phyloP scores from a whole-genome alignment of 2,888 invertebrate genomes.

The Amblyteles armatorius region DNA sequence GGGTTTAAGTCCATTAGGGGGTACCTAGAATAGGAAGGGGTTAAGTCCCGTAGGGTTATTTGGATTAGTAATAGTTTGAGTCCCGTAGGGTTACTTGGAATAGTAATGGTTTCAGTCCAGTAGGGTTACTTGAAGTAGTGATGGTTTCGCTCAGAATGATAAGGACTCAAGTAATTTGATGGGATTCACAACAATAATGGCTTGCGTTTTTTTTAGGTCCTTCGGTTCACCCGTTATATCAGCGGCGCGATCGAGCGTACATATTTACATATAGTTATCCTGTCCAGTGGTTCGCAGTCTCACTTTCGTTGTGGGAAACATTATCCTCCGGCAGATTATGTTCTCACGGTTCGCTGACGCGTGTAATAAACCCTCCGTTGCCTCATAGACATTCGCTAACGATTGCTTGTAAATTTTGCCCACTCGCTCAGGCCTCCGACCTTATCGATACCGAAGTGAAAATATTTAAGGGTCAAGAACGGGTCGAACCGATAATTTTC shows the following conservation, averaged over 20 bases:
- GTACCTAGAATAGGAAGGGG: too few relatives aligned
- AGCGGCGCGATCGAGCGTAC: conserved; percentile 26
- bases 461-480: background rate
- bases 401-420: background rate
- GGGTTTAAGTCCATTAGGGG: too few relatives aligned
- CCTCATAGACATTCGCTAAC: conserved; percentile 1
- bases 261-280: conserved; percentile 55
- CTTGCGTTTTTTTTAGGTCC: too few relatives aligned
- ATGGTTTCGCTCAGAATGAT: too few relatives aligned
- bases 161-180: too few relatives aligned
- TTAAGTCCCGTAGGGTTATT: too few relatives aligned
- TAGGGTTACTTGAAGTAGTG: too few relatives aligned
- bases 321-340: conserved; percentile 2
- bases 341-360: conserved; percentile 31
- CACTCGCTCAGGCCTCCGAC: background rate
- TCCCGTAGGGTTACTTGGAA: too few relatives aligned
- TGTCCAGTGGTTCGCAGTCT: conserved; percentile 62
- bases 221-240: conserved; percentile 69
- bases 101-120: too few relatives aligned
- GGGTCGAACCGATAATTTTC: background rate
- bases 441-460: background rate
- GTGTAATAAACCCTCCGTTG: background rate
- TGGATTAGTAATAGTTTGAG: too few relatives aligned
- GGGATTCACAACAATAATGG: too few relatives aligned
- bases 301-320: conserved; percentile 22